These are phyloP conservation scores for Leptarthrus brevirostris DNA, from an alignment of 2,888 invertebrate genomes.

Conservation along the genomic window DNA sequence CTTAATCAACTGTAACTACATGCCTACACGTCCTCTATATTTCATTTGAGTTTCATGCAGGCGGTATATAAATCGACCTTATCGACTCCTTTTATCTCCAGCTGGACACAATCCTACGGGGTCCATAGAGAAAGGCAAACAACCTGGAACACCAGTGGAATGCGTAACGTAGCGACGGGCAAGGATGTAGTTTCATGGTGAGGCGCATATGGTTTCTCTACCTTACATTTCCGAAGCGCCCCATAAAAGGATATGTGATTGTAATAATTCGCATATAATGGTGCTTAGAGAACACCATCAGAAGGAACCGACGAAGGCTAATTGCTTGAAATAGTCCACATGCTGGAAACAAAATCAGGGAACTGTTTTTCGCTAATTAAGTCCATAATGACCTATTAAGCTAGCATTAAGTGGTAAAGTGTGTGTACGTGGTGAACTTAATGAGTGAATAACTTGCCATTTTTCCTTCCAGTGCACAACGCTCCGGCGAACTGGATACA, in stretches of 20 bases:
- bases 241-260: slow-evolving; percentile 45
- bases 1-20: slow-evolving; percentile 20
- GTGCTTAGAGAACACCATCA: slow-evolving; percentile 7
- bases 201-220: slow-evolving; percentile 6
- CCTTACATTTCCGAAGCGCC: slow-evolving; percentile 2
- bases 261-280: slow-evolving; percentile 42
- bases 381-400: slow-evolving; percentile 46
- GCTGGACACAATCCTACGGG: slow-evolving; percentile 8
- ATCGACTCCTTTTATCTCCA: slow-evolving; percentile 34
- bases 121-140: no score
- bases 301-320: slow-evolving; percentile 18
- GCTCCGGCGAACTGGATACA: not conserved
- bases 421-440: slow-evolving; percentile 40
- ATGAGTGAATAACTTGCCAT: slow-evolving; percentile 37
- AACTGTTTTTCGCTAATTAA: slow-evolving; percentile 40
- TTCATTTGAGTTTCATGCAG: not conserved
- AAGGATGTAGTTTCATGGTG: not conserved
- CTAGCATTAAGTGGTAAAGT: slow-evolving; percentile 46
- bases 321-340: slow-evolving; percentile 36
- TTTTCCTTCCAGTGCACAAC: slow-evolving; percentile 1
- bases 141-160: slow-evolving; percentile 12
- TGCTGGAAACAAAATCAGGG: slow-evolving; percentile 36
- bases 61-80: slow-evolving; percentile 25
- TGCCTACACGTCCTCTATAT: slow-evolving; percentile 26
- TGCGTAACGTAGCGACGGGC: slow-evolving; percentile 14